phyloP scores from a whole-genome alignment of 2,888 invertebrate genomes.

The Harpalus rufipes region DNA sequence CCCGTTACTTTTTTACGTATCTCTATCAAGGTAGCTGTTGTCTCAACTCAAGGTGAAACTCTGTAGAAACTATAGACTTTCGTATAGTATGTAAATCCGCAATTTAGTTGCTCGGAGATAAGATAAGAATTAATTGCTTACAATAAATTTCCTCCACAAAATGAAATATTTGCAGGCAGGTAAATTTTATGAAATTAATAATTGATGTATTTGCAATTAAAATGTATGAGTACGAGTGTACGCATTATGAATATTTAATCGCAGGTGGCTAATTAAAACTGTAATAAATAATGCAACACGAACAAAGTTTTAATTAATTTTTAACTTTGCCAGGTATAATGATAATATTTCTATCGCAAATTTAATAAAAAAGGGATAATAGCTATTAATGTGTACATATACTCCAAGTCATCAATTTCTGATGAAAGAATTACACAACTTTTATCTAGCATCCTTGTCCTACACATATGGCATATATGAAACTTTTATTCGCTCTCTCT shows the following conservation, averaged over 20 bases:
- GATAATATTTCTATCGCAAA: background rate
- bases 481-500: no score
- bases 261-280: background rate
- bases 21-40: background rate
- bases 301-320: background rate
- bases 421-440: no score
- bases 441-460: no score
- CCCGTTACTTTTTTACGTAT: background rate
- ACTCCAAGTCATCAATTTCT: no score
- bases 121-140: conserved; percentile 6
- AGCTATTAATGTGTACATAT: background rate
- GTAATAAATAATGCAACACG: background rate
- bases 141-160: background rate
- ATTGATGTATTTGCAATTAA: conserved; percentile 6
- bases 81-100: background rate
- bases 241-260: conserved; percentile 3
- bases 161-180: conserved; percentile 1
- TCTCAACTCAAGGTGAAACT: background rate
- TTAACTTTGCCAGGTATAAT: background rate
- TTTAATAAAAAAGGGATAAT: background rate
- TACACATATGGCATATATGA: no score
- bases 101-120: background rate
- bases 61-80: background rate
- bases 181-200: conserved; percentile 4
- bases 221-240: background rate